A percentile compares a stretch with the other conserved stretches of the same genome.
Conservation (phyloP, 2,113 vertebrate species). For the Meriones unguiculatus region DNA sequence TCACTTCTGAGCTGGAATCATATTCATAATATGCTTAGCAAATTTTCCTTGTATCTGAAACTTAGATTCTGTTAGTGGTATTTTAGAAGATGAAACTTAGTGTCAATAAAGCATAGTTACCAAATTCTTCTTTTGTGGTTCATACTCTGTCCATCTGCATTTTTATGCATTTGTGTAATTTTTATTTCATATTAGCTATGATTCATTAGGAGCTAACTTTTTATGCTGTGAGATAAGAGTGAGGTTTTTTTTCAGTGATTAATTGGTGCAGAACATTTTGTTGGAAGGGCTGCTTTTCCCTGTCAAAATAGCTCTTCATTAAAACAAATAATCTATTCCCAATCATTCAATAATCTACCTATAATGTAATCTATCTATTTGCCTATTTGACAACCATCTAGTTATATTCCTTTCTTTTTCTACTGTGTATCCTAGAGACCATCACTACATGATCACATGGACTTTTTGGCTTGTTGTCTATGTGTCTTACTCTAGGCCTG, state of each 20-base stretch:
- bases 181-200: neutral
- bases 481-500: neutral
- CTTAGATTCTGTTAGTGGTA: neutral
- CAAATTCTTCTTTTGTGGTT: constrained; percentile 27
- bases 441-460: neutral
- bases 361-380: neutral
- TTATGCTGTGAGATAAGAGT: neutral
- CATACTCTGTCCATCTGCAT: neutral
- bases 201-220: neutral
- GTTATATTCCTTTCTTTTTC: neutral
- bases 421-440: neutral
- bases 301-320: neutral
- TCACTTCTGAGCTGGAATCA: neutral
- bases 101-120: neutral
- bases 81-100: neutral
- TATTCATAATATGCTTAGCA: neutral
- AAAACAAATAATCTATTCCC: neutral
- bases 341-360: neutral
- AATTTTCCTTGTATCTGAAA: constrained; percentile 34
- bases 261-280: neutral
- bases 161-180: constrained; percentile 16
- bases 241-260: neutral
- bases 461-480: neutral
- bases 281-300: neutral
- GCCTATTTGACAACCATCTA: neutral